Evolutionary conservation across 2,797 vertebrate genomes (phyloP).

Genomic region (Sebastes jordani): DNA sequence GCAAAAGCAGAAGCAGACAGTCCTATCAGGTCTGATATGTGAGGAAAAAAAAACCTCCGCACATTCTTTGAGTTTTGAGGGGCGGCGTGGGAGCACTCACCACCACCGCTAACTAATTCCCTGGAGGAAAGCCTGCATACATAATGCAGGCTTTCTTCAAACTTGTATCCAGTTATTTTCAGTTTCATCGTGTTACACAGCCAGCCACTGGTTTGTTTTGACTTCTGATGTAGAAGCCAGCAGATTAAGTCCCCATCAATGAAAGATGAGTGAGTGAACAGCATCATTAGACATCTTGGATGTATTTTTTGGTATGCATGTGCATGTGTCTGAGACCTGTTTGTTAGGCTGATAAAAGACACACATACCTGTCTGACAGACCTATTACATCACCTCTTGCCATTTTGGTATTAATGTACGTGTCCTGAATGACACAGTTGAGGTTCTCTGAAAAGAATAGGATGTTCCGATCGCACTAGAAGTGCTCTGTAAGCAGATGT

Average conservation of each 20-base stretch:
- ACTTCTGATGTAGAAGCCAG: neutral
- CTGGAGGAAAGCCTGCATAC: neutral
- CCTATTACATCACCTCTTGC: neutral
- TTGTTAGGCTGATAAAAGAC: neutral
- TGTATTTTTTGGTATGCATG: neutral
- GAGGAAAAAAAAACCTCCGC: too few species aligned
- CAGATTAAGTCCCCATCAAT: neutral
- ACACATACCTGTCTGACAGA: neutral
- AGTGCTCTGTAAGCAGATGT: neutral
- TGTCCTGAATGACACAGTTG: neutral
- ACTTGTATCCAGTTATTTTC: neutral
- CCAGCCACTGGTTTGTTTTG: neutral
- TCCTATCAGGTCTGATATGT: neutral
- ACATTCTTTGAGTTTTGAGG: neutral
- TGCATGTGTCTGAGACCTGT: neutral
- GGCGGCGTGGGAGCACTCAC: neutral
- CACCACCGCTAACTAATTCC: neutral
- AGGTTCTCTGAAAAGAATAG: neutral
- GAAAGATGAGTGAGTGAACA: neutral
- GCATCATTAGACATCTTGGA: neutral
- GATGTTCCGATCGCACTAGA: neutral
- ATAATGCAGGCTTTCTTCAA: neutral
- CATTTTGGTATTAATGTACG: neutral
- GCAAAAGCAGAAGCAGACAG: neutral
- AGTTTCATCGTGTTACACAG: neutral